Percentiles rank a stretch among this genome's conserved stretches.
Evolutionary conservation across 2,797 vertebrate species (phyloP).

Genomic region (Erithacus rubecula): DNA sequence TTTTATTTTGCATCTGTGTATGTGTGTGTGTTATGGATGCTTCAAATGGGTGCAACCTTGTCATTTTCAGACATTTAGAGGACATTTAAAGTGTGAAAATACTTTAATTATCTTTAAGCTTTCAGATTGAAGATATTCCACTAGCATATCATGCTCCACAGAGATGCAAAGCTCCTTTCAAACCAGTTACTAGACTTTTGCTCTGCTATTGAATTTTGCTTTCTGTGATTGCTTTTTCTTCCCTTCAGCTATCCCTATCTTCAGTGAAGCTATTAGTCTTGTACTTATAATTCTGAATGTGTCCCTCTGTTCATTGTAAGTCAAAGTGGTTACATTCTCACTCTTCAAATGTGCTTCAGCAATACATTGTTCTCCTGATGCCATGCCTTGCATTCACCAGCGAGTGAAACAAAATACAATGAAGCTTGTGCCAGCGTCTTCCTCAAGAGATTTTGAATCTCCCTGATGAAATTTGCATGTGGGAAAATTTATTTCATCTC

Average conservation of each 20-base stretch:
- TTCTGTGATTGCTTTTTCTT: constrained; percentile 16
- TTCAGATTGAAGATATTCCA: constrained; percentile 25
- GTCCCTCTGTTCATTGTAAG: constrained; percentile 18
- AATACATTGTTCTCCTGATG: not conserved
- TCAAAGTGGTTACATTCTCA: not conserved
- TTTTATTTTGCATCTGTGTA: not conserved
- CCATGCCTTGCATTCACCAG: not conserved
- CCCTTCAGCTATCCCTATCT: constrained; percentile 11
- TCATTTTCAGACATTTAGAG: constrained; percentile 41
- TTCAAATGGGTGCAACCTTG: constrained; percentile 15
- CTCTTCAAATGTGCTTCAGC: constrained; percentile 20
- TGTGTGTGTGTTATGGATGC: not conserved
- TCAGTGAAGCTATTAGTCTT: constrained; percentile 31
- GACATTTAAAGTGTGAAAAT: not conserved
- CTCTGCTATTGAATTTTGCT: constrained; percentile 40
- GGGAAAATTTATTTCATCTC: not conserved
- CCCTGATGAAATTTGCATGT: not conserved
- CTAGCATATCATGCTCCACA: not conserved
- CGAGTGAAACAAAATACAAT: constrained; percentile 6
- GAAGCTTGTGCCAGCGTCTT: not conserved
- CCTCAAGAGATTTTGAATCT: not conserved
- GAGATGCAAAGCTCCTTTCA: constrained; percentile 45
- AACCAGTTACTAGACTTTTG: constrained; percentile 14
- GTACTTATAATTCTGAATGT: constrained; percentile 50
- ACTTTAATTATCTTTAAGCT: constrained; percentile 53